Base-by-base conservation (phyloP, 2,888 invertebrate species). In the Biston stratarius region DNA sequence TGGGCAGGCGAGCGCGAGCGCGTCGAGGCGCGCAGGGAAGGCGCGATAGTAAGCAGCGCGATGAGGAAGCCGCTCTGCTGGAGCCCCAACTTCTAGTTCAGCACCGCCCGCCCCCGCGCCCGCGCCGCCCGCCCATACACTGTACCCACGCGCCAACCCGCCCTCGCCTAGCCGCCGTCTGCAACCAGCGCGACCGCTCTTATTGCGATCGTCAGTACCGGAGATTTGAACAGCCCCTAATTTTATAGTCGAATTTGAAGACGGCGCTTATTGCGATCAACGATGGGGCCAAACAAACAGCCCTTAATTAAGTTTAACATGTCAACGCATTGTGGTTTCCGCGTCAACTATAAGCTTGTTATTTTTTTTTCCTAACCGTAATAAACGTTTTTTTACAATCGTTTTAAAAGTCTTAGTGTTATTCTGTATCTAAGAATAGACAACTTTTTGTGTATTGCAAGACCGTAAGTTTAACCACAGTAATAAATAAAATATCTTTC, bases 11-110 rank as follows among this genome's bases (percentile, higher is more conserved):
- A 94, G 88, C 59, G 93, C 92, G 72, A 79, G 80, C 65, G 89
- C 95, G 88, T 98, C 97, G 73, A 99, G 95, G 49, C 97, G 89
- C 52, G 99, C 99, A 58, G 99, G 99, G 94, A 99, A 98, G 83
- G 95, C 97, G 87, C 97, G 95, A 94, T 96, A 95, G 90, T 96
- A 96, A 36, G 96, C 95, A 71, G 96, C 95, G 80, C 96, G 95
- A 87, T 96, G 96, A 67, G 96, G 96, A 82, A 97, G 94, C 57
- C 98, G 95, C 89, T 97, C 97, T 74, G 95, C 96, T 10, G 99
- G 98, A 63, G 96, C 95, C 44, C 96, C 96, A 72, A 97, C 97
- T 85, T 98, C 97, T 77, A 97, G 96, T 89, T 98, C 98, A 6
- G 97, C 95, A 79, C 76, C 75, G 84, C 97, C 92, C 94, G 44